These are phyloP conservation scores for Tiliacea aurago DNA, from an alignment of 2,888 invertebrate genomes.

Conservation along the genomic window DNA sequence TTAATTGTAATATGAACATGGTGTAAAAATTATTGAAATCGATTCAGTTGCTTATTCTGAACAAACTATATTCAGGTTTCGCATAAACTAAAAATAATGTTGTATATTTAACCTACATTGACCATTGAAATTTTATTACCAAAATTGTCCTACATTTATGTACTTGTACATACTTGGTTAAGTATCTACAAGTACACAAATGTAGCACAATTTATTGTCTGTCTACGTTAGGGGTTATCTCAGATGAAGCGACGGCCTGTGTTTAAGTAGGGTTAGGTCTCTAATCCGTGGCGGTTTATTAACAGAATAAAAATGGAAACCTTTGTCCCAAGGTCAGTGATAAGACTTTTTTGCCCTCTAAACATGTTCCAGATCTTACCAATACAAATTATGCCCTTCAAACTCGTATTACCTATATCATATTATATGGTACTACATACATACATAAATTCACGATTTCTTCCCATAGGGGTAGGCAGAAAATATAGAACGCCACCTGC, in stretches of 20 bases:
- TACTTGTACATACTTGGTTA: no score
- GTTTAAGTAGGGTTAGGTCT: conserved; percentile 16
- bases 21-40: no score
- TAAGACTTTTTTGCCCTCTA: neutral
- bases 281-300: conserved; percentile 7
- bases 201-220: neutral
- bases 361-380: neutral
- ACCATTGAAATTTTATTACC: no score
- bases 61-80: no score
- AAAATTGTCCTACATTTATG: no score
- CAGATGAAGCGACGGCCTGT: conserved; percentile 9
- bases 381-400: neutral
- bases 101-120: no score
- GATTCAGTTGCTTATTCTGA: no score
- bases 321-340: neutral
- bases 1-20: no score
- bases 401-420: neutral
- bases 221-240: conserved; percentile 7
- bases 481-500: no score
- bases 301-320: neutral
- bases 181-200: neutral
- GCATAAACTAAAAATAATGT: no score
- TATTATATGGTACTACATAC: neutral
- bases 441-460: no score
- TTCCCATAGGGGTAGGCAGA: no score